Base-by-base conservation (phyloP, 2,797 vertebrate species). In the Trematomus bernacchii region DNA sequence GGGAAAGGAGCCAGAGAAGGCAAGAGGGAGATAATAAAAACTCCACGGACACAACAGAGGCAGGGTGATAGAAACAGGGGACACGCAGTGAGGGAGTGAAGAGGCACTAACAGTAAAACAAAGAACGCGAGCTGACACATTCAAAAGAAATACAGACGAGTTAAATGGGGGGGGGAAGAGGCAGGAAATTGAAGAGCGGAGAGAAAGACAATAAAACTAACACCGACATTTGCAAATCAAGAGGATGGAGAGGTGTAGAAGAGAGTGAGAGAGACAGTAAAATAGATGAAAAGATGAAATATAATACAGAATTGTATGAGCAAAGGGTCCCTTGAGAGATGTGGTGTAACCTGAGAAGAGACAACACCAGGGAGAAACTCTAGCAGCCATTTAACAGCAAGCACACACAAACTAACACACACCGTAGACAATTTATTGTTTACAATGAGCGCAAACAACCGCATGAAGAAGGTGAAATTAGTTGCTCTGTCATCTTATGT, bases 1-100 rank as follows among this genome's bases (percentile, higher is more conserved):
- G 18, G 75, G 69, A 61, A 43, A 46, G 40, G 33, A 46, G 65
- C 16, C 63, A 52, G 76, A 51, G 75, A 78, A 72, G 23, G 58
- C 57, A 78, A 69, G 70, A 73, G 68, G 61, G 58, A 64, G 51
- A 77, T 70, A 77, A 81, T 68, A 81, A 84, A 9, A 77, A 77
- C n/a, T 6, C 18, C 50, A 58, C 6, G 18, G 44, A 85, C 48
- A 44, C 67, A 65, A 48, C 55, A 46, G 58, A 79, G 46, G 33
- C 23, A 33, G 47, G 9, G 37, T 37, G 71, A 65, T 59, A 19
- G 54, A 65, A 70, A 71, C 37, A 16, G 8, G 27, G 43, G 33
- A 68, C 14, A 11, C 54, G 44, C 47, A 4, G 46, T 66, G 44
- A 61, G 1, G 0, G 33, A 65, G 18, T 54, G 19, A 51, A 47